Conservation (phyloP, 37 sponge, comb jelly and placozoan species). For the Diacarnus erythraeanus region DNA sequence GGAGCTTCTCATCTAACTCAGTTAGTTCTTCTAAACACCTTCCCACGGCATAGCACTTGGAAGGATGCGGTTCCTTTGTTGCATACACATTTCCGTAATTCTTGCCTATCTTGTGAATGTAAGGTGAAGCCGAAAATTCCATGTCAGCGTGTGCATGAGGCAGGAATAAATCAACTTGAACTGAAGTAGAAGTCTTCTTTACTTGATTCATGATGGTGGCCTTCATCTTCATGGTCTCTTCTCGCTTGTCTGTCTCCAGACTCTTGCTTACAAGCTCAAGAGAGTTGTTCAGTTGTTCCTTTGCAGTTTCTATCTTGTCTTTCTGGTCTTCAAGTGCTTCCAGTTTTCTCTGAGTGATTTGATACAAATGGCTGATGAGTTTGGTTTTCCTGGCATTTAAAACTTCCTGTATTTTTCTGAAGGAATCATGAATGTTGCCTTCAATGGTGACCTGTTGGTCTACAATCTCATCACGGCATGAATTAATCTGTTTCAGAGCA, state of each 20-base stretch:
- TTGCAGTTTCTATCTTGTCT: not conserved
- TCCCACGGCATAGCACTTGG: not conserved
- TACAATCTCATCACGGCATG: slow-evolving; percentile 5
- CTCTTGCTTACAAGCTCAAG: not conserved
- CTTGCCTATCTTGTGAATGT: not conserved
- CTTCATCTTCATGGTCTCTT: slow-evolving; percentile 8
- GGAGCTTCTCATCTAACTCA: not conserved
- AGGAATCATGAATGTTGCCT: not conserved
- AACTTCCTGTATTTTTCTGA: slow-evolving; percentile 11
- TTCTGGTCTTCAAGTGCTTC: not conserved
- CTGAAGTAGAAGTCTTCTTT: not conserved
- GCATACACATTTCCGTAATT: not conserved
- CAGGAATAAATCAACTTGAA: not conserved
- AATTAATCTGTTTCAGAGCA: slow-evolving; percentile 9
- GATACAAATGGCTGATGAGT: not conserved
- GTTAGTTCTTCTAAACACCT: not conserved
- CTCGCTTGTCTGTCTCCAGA: not conserved
- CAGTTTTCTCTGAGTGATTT: slow-evolving; percentile 5
- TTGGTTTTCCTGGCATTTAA: slow-evolving; percentile 3
- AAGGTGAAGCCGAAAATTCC: not conserved
- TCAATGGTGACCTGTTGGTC: slow-evolving; percentile 18
- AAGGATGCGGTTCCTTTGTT: not conserved
- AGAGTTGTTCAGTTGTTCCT: not conserved
- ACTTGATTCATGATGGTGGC: not conserved
- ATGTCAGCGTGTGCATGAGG: not conserved